Evolutionary conservation across 2,113 vertebrate genomes (phyloP), one percentile per base, ranked within the genome.

Genomic region (Gambusia holbrooki): DNA sequence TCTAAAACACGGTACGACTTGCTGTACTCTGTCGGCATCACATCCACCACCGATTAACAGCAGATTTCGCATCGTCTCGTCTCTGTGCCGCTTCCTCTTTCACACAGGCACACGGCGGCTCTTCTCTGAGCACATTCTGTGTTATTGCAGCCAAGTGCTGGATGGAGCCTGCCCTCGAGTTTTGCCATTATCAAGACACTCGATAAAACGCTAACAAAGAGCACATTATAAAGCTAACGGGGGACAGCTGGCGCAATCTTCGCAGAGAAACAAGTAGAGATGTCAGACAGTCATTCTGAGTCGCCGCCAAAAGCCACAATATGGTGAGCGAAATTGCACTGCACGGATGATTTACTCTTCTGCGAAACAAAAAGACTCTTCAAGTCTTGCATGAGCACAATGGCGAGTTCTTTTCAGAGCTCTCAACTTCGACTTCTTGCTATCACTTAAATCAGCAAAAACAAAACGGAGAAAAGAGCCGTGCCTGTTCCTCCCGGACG

Each of bases 121-220:
- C 78, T 85, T 70, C 80, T 45, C 73, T 61, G 64, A 62, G 81
- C 74, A 80, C 71, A 69, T 60, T 74, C 65, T 65, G 69, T 71
- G 69, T 73, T 81, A 82, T 77, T 86, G 80, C 78, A 80, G 84
- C 81, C 77, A 73, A 61, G 32, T 28, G 86, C 87, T 88, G 84
- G 76, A 87, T 84, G 86, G 73, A 90, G 51, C 32, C 71, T 86
- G 91, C 86, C 92, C 91, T 88, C 77, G 74, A 82, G 91, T 91
- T 51, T 87, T 60, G 74, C 89, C 71, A 58, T 82, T 84, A 91
- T 92, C 89, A 92, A 74, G 87, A 90, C 88, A 63, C 70, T 80
- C 87, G 90, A 91, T 89, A 86, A 87, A 90, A 92, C 76, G 87
- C 84, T 90, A 90, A 93, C 90, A 93, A 93, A 92, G 90, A 90